Percentiles rank a stretch among this genome's conserved stretches.
These are phyloP conservation scores for Entomobrya multifasciata DNA, from an alignment of 2,888 invertebrate species.

Conservation along the genomic window DNA sequence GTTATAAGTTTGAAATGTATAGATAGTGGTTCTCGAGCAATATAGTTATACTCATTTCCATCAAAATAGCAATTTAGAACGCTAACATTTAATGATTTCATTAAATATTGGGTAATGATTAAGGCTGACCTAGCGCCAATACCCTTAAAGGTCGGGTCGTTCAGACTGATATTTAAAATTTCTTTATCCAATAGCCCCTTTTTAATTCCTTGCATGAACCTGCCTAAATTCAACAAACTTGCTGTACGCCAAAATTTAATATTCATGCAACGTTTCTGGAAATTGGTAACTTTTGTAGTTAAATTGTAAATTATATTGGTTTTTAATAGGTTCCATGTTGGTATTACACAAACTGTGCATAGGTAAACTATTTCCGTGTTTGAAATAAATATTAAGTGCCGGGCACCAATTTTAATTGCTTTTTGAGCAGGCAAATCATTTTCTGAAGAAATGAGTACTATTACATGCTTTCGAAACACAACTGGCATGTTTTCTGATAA, in stretches of 20 bases:
- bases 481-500: background rate
- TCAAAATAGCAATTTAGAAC: slow-evolving; percentile 24
- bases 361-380: background rate
- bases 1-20: slow-evolving; percentile 41
- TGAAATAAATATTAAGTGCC: background rate
- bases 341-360: background rate
- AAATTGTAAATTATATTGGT: no score
- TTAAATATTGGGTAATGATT: slow-evolving; percentile 33
- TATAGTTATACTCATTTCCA: background rate
- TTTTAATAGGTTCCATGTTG: slow-evolving; percentile 11
- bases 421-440: background rate
- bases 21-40: background rate
- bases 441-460: background rate
- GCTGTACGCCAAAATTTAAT: slow-evolving; percentile 1
- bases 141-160: background rate
- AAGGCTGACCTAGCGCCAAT: background rate
- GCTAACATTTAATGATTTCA: slow-evolving; percentile 42
- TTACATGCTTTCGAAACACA: background rate
- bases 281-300: background rate
- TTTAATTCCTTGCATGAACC: background rate
- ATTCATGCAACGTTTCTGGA: slow-evolving; percentile 28
- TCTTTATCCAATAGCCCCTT: background rate
- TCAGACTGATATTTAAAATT: slow-evolving; percentile 29
- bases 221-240: background rate
- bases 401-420: background rate